Evolutionary conservation across 1,140 invertebrate species (phyloP).

Genomic region (Euura saliciscinereae): DNA sequence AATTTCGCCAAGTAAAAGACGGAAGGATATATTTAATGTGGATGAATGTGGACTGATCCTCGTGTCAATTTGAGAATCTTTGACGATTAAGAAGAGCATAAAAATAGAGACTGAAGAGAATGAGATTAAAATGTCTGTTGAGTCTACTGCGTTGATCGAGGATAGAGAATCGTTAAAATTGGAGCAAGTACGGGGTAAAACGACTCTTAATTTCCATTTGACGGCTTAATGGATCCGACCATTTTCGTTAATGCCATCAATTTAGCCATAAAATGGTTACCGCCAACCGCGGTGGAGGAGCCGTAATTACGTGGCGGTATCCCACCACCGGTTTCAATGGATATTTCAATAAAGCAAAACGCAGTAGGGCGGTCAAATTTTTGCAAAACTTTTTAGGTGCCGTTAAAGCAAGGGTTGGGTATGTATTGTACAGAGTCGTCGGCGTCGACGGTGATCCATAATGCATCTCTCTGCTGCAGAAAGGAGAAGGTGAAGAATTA

Average conservation of each 20-base stretch:
- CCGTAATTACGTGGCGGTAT: constrained; percentile 2
- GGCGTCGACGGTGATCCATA: too few relatives aligned
- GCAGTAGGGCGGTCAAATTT: neutral
- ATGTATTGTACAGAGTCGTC: too few relatives aligned
- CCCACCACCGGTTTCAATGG: neutral
- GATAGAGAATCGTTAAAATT: neutral
- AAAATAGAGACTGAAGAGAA: too few relatives aligned
- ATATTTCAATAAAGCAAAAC: neutral
- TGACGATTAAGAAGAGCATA: too few relatives aligned
- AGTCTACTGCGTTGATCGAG: neutral
- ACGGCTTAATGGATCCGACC: constrained; percentile 3
- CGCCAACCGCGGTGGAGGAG: neutral
- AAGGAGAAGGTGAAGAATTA: too few relatives aligned
- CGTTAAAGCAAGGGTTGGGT: neutral
- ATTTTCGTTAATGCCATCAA: constrained; percentile 7
- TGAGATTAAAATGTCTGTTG: too few relatives aligned
- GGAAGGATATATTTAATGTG: too few relatives aligned
- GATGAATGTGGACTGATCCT: too few relatives aligned
- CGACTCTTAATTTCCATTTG: constrained; percentile 7
- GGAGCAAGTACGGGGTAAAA: neutral
- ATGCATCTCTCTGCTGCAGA: too few relatives aligned
- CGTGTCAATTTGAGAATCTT: too few relatives aligned
- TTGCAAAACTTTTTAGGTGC: neutral
- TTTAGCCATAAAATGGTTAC: constrained; percentile 5
- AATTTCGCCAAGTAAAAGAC: too few relatives aligned